Conservation (phyloP, 2,888 invertebrate genomes). For the Mechanitis messenoides region DNA sequence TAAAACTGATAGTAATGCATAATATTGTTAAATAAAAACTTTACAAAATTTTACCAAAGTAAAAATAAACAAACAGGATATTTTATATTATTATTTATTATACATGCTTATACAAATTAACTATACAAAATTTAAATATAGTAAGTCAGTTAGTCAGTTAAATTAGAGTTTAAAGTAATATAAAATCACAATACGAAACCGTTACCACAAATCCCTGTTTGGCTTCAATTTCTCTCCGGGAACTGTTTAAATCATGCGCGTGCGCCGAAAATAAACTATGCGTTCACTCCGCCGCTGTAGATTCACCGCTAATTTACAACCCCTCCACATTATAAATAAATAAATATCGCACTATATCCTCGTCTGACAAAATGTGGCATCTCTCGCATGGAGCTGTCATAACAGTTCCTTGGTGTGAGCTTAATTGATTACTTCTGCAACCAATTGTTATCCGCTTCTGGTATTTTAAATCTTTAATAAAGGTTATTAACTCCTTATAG, state of each 20-base stretch:
- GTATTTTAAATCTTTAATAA: too few species aligned
- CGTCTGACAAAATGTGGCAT: slow-evolving; percentile 66
- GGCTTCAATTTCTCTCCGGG: slow-evolving; percentile 53
- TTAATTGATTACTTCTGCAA: slow-evolving; percentile 46
- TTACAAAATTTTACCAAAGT: background rate
- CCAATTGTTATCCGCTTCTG: slow-evolving; percentile 1
- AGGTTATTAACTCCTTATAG: too few species aligned
- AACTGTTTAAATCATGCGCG: slow-evolving; percentile 69
- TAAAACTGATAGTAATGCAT: slow-evolving; percentile 33
- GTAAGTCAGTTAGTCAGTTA: too few species aligned
- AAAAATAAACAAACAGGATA: too few species aligned
- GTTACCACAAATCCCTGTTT: slow-evolving; percentile 47
- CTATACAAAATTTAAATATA: background rate
- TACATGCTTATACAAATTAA: too few species aligned
- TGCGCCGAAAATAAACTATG: slow-evolving; percentile 67
- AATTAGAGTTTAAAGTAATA: too few species aligned
- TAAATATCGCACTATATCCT: slow-evolving; percentile 63
- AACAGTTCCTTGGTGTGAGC: slow-evolving; percentile 58
- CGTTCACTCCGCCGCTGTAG: slow-evolving; percentile 67
- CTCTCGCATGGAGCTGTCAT: slow-evolving; percentile 64
- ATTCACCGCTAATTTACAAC: slow-evolving; percentile 76
- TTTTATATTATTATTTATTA: too few species aligned
- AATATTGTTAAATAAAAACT: slow-evolving; percentile 29
- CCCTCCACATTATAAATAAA: slow-evolving; percentile 72
- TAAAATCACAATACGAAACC: slow-evolving; percentile 40